Conservation (phyloP, 1,140 invertebrate genomes). For the Pogonomyrmex barbatus region DNA sequence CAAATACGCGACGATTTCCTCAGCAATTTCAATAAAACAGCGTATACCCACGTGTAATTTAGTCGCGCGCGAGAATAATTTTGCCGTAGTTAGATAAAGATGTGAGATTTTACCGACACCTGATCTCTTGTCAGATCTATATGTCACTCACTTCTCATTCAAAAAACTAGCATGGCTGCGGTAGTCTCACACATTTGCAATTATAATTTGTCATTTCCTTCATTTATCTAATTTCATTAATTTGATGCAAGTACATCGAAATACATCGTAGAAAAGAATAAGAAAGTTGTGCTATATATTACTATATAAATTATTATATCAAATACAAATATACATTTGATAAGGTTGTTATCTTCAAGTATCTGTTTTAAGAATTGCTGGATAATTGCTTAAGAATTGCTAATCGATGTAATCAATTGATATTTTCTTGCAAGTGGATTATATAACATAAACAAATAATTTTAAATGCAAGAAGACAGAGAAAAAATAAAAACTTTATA, state of each 20-base stretch:
- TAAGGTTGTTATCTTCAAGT: not conserved
- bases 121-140: slow-evolving; percentile 8
- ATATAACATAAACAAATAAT: not conserved
- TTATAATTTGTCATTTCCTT: not conserved
- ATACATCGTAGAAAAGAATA: not conserved
- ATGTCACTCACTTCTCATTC: slow-evolving; percentile 16
- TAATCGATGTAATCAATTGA: not conserved
- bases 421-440: not conserved
- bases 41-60: slow-evolving; percentile 44
- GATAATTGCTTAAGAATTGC: not conserved
- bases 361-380: slow-evolving; percentile 4
- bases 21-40: slow-evolving; percentile 64
- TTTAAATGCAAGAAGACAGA: not conserved
- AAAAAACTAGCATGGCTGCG: not conserved
- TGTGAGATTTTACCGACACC: slow-evolving; percentile 33
- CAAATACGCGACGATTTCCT: slow-evolving; percentile 68
- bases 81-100: not conserved
- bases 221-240: not conserved
- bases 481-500: not conserved
- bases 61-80: slow-evolving; percentile 8
- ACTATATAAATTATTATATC: not conserved
- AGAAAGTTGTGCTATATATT: not conserved
- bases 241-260: not conserved
- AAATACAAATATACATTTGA: not conserved
- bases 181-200: not conserved